phyloP scores from a whole-genome alignment of 2,888 invertebrate species.

The Agelastica alni region DNA sequence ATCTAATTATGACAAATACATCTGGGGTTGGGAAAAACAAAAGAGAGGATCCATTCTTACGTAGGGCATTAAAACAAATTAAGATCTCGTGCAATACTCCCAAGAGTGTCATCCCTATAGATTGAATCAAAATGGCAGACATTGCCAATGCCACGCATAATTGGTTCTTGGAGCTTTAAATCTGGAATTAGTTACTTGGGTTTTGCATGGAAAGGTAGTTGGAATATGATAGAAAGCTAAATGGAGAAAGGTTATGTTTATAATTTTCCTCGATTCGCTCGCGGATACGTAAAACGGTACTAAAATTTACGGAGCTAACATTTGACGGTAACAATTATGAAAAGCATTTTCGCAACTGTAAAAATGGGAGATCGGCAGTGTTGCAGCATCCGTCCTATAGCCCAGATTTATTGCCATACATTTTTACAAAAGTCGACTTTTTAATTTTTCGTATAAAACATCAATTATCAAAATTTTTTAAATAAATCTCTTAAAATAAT shows the following conservation, averaged over 20 bases:
- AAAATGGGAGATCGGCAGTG: too few species aligned
- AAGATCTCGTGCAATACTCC: conserved; percentile 53
- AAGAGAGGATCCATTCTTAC: conserved; percentile 36
- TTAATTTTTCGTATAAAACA: too few species aligned
- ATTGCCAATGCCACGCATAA: conserved; percentile 52
- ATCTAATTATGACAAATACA: conserved; percentile 37
- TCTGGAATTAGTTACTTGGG: conserved; percentile 43
- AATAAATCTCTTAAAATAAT: too few species aligned
- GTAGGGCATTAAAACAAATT: conserved; percentile 53
- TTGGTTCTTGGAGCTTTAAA: conserved; percentile 53
- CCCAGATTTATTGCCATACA: too few species aligned
- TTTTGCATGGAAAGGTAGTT: conserved; percentile 31
- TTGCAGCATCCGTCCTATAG: too few species aligned
- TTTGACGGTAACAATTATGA: too few species aligned
- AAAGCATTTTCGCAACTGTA: too few species aligned
- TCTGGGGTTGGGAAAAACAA: conserved; percentile 30
- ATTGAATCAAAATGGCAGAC: conserved; percentile 62
- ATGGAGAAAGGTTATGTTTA: conserved; percentile 45
- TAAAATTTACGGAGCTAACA: too few species aligned
- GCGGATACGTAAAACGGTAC: too few species aligned
- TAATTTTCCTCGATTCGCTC: too few species aligned
- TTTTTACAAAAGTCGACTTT: too few species aligned
- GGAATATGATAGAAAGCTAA: conserved; percentile 43
- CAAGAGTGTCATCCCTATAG: conserved; percentile 66
- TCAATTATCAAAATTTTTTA: too few species aligned